A percentile compares a stretch with the other conserved stretches of the same genome.
phyloP scores from a whole-genome alignment of 2,113 vertebrate species.

The Arothron firmamentum region DNA sequence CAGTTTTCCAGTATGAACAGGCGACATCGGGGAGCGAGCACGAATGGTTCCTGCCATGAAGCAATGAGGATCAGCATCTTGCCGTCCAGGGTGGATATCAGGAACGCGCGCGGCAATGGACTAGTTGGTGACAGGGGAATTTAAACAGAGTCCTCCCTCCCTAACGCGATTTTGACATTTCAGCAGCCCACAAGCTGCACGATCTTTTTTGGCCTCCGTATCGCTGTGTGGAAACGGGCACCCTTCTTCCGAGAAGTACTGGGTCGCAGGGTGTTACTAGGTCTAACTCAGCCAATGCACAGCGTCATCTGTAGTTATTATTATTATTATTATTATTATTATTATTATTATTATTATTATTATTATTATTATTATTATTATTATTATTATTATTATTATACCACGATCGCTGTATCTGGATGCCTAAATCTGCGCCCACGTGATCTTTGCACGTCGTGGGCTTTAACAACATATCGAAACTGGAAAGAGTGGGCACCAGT shows the following conservation, averaged over 20 bases:
- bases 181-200: constrained; percentile 1
- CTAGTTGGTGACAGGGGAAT: constrained; percentile 24
- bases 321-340: background rate
- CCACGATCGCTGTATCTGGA: background rate
- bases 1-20: constrained; percentile 15
- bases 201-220: constrained; percentile 18
- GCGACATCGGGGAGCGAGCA: constrained; percentile 46
- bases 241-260: constrained; percentile 2
- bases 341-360: background rate
- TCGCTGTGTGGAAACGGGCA: constrained; percentile 26
- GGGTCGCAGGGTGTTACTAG: constrained; percentile 12
- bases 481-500: background rate
- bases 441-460: constrained; percentile 2
- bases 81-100: constrained; percentile 31
- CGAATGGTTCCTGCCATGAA: constrained; percentile 39
- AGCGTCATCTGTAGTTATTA: background rate
- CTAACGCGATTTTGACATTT: background rate
- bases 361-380: background rate
- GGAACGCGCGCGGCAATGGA: constrained; percentile 37
- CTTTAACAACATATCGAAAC: constrained; percentile 4
- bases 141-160: constrained; percentile 3
- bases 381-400: background rate
- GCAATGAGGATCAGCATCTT: constrained; percentile 33
- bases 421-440: background rate
- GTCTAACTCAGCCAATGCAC: background rate